Evolutionary conservation across 2,888 invertebrate genomes (phyloP), one percentile per base, ranked within the genome.

Genomic region (Acrobasis repandana): DNA sequence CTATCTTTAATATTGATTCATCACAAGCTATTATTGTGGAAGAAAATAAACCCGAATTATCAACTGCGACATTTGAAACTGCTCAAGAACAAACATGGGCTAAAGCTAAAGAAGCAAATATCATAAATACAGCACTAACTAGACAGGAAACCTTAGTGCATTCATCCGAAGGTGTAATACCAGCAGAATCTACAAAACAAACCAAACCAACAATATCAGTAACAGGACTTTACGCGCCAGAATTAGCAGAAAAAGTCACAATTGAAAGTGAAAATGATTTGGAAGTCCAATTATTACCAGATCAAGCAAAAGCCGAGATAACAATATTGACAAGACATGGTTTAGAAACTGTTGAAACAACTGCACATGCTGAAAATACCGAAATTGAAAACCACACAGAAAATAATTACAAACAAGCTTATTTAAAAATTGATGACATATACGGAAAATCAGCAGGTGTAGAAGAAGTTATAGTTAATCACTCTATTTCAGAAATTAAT

Each of bases 241-340:
- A 93, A 68, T 93, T 88, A 66, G 92, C 92, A 63, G 94, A 95
- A 85, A 88, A 93, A 56, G 66, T 93, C 28, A 75, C 88, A 6
- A 89, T 93, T 48, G 95, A 96, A 82, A 93, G 90, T 67, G 96
- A 95, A 85, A 82, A 86, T 46, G 70, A 76, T 48, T 85, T 94
- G 61, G 68, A 73, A 38, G 73, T 86, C 63, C 62, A 72, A 46
- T 65, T 66, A n/a, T 71, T 74, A 63, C 93, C 94, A 16, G 88
- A 91, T 51, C 67, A 79, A 63, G 91, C 91, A 74, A 82, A 67
- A 60, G 93, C 93, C 11, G 80, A 82, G 52, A 61, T 90, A 56
- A 78, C 85, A 48, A 70, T 94, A 15, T 81, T 79, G 59, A 83
- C 90, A 46, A 87, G 89, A 65, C 91, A 93, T 71, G 91, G 93